Conservation (phyloP, 2,113 vertebrate species). For the Garra rufa region DNA sequence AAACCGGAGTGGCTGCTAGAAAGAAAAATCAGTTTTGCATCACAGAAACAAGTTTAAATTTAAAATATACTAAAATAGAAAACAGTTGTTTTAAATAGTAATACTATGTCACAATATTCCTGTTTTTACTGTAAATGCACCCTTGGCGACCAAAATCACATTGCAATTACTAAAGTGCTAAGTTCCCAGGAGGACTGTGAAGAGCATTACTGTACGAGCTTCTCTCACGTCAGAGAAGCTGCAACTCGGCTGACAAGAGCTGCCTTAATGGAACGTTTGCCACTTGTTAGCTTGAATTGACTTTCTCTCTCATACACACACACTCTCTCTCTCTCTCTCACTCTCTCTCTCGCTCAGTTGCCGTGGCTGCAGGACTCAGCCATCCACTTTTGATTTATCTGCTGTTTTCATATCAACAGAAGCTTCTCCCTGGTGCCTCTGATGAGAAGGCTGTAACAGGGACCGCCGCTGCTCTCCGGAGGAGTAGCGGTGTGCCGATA, state of each 20-base stretch:
- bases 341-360: slow-evolving; percentile 46
- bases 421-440: slow-evolving; percentile 56
- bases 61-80: neutral
- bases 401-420: slow-evolving; percentile 69
- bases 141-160: neutral
- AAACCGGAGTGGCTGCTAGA: too few species aligned
- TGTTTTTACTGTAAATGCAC: neutral
- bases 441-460: slow-evolving; percentile 18
- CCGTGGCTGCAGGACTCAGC: slow-evolving; percentile 74
- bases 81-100: neutral
- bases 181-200: neutral
- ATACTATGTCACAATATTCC: neutral
- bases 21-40: too few species aligned
- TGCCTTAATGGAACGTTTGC: slow-evolving; percentile 66
- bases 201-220: slow-evolving; percentile 46
- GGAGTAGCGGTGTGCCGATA: slow-evolving; percentile 65
- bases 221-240: slow-evolving; percentile 36
- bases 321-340: slow-evolving; percentile 19
- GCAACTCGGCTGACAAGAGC: slow-evolving; percentile 56
- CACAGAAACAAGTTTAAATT: neutral
- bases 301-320: slow-evolving; percentile 15
- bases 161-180: neutral
- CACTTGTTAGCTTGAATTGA: slow-evolving; percentile 56
- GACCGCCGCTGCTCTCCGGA: slow-evolving; percentile 40
- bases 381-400: slow-evolving; percentile 74